These are phyloP conservation scores for Theretra japonica DNA, from an alignment of 2,888 invertebrate species.

Conservation along the genomic window DNA sequence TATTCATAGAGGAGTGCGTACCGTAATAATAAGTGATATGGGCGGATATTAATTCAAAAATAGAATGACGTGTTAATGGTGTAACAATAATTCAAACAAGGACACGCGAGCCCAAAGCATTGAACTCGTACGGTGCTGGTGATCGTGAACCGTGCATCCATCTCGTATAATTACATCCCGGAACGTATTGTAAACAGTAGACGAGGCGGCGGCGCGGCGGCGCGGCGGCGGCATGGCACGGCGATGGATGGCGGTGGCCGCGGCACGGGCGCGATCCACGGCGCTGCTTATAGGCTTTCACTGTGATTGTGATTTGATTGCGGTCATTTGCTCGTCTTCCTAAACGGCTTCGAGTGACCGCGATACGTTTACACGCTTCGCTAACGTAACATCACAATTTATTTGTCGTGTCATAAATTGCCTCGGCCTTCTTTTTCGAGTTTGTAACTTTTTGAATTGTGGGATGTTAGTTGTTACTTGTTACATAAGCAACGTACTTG, in stretches of 20 bases:
- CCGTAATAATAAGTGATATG: neutral
- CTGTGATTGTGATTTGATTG: slow-evolving; percentile 79
- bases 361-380: slow-evolving; percentile 61
- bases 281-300: slow-evolving; percentile 63
- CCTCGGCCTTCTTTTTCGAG: slow-evolving; percentile 47
- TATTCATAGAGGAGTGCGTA: neutral
- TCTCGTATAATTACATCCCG: slow-evolving; percentile 73
- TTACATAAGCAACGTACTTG: too few relatives aligned
- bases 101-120: too few relatives aligned
- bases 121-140: slow-evolving; percentile 39
- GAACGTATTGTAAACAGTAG: slow-evolving; percentile 70
- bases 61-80: neutral
- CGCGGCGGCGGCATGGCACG: slow-evolving; percentile 24
- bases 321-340: slow-evolving; percentile 72
- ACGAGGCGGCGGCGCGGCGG: slow-evolving; percentile 45
- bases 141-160: slow-evolving; percentile 63
- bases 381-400: slow-evolving; percentile 63
- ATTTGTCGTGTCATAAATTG: slow-evolving; percentile 60
- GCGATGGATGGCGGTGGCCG: neutral
- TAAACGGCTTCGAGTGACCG: slow-evolving; percentile 60
- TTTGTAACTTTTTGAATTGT: too few relatives aligned
- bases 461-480: too few relatives aligned
- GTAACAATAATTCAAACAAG: neutral
- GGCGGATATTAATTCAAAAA: neutral
- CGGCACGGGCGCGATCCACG: neutral